These are phyloP conservation scores for Bactericera cockerelli DNA, from an alignment of 1,140 invertebrate genomes.

Conservation along the genomic window DNA sequence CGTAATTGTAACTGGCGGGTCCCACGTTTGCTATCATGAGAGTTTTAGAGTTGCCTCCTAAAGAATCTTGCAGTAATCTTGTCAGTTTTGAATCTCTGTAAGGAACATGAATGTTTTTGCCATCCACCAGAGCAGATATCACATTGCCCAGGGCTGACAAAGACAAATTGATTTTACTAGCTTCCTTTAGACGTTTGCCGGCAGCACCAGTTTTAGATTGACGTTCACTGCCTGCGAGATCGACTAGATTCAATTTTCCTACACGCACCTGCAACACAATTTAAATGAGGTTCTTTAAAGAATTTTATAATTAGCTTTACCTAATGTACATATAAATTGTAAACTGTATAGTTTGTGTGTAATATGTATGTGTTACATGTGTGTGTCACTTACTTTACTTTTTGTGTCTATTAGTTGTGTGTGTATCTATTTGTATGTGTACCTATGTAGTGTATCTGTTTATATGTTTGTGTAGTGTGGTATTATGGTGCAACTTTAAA, in stretches of 20 bases:
- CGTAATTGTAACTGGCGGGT: slow-evolving; percentile 89
- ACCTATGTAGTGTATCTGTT: no score
- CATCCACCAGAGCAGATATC: slow-evolving; percentile 80
- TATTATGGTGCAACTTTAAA: no score
- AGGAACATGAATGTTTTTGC: slow-evolving; percentile 70
- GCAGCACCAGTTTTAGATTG: slow-evolving; percentile 81
- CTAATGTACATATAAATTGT: no score
- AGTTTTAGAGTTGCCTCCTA: slow-evolving; percentile 91
- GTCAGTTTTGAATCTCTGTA: slow-evolving; percentile 92
- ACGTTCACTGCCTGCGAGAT: slow-evolving; percentile 73
- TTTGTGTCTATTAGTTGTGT: no score
- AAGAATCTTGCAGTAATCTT: slow-evolving; percentile 77
- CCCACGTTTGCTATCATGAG: slow-evolving; percentile 96
- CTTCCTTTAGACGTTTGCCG: slow-evolving; percentile 83
- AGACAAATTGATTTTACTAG: slow-evolving; percentile 88
- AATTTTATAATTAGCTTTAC: no score
- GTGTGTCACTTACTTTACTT: no score
- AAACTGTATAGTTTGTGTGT: no score
- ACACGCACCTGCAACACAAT: slow-evolving; percentile 44
- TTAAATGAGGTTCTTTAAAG: no score
- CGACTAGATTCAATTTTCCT: slow-evolving; percentile 57
- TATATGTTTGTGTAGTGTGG: no score
- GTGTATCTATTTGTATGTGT: no score
- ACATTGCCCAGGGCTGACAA: slow-evolving; percentile 88
- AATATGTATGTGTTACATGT: no score